phyloP scores from a whole-genome alignment of 1,140 invertebrate genomes.

The Charaxes varanes region DNA sequence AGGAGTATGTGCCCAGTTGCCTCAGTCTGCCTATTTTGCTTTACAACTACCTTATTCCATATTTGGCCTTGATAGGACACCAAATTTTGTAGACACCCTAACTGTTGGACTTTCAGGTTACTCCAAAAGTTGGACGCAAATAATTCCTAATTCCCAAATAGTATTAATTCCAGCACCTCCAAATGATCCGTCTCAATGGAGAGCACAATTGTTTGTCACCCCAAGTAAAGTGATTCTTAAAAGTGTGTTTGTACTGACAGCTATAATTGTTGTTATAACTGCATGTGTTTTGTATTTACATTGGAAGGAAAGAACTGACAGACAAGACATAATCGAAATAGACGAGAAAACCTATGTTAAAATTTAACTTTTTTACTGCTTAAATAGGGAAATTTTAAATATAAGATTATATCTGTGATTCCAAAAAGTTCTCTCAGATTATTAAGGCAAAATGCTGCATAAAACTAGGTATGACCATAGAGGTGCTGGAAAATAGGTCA shows the following conservation, averaged over 20 bases:
- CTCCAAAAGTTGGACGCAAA: slow-evolving; percentile 88
- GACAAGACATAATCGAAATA: slow-evolving; percentile 85
- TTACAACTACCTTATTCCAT: slow-evolving; percentile 95
- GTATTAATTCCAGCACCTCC: slow-evolving; percentile 94
- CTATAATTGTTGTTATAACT: slow-evolving; percentile 89
- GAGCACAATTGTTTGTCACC: slow-evolving; percentile 95
- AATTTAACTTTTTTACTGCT: slow-evolving; percentile 32
- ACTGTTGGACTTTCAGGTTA: slow-evolving; percentile 85
- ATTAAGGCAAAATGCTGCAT: too few relatives aligned
- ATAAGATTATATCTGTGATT: background rate
- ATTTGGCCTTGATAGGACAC: slow-evolving; percentile 96
- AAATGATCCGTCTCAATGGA: slow-evolving; percentile 87
- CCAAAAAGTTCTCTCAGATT: too few relatives aligned
- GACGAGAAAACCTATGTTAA: slow-evolving; percentile 64
- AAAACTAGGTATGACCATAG: too few relatives aligned
- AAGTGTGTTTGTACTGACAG: slow-evolving; percentile 91
- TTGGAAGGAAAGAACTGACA: slow-evolving; percentile 96
- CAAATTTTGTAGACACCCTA: slow-evolving; percentile 96
- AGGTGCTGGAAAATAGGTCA: too few relatives aligned
- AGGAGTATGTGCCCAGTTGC: slow-evolving; percentile 89
- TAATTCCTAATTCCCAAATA: slow-evolving; percentile 98
- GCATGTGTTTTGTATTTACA: slow-evolving; percentile 91
- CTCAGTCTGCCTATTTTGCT: slow-evolving; percentile 93
- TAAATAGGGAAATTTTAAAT: too few relatives aligned
- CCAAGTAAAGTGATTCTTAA: slow-evolving; percentile 95